phyloP scores from a whole-genome alignment of 2,797 vertebrate species.

The Falco novaeseelandiae region DNA sequence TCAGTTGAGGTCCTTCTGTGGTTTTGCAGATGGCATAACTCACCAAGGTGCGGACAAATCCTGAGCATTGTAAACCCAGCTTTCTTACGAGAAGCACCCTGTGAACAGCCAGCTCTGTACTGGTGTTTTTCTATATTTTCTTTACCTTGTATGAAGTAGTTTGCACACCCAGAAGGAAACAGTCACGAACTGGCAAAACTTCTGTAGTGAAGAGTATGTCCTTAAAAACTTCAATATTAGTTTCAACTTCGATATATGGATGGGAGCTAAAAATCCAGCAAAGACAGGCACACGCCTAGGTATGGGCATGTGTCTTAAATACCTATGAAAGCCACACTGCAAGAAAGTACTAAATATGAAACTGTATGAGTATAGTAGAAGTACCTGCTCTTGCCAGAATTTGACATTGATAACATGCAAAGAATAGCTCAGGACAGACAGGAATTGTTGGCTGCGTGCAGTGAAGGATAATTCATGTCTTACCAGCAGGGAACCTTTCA shows the following conservation, averaged over 20 bases:
- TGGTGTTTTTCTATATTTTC: not conserved
- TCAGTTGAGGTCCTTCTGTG: not conserved
- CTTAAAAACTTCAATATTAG: not conserved
- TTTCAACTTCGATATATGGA: not conserved
- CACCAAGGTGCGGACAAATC: not conserved
- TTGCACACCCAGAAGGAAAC: not conserved
- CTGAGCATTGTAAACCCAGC: not conserved
- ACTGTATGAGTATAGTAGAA: not conserved
- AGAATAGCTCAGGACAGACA: not conserved
- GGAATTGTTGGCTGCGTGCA: not conserved
- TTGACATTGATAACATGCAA: not conserved
- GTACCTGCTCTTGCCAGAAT: not conserved
- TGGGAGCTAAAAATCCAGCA: not conserved
- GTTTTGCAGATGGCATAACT: not conserved
- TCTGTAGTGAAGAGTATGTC: not conserved
- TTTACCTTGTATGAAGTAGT: not conserved
- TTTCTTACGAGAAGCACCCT: not conserved
- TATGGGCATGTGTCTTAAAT: not conserved
- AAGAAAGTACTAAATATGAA: not conserved
- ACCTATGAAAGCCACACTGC: not conserved
- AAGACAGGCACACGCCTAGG: fast-evolving
- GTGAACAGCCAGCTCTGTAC: not conserved
- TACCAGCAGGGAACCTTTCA: not conserved
- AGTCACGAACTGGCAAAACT: not conserved
- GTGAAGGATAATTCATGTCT: not conserved